Evolutionary conservation across 1,140 invertebrate species (phyloP), one percentile per base, ranked within the genome.

Genomic region (Penaeus indicus): DNA sequence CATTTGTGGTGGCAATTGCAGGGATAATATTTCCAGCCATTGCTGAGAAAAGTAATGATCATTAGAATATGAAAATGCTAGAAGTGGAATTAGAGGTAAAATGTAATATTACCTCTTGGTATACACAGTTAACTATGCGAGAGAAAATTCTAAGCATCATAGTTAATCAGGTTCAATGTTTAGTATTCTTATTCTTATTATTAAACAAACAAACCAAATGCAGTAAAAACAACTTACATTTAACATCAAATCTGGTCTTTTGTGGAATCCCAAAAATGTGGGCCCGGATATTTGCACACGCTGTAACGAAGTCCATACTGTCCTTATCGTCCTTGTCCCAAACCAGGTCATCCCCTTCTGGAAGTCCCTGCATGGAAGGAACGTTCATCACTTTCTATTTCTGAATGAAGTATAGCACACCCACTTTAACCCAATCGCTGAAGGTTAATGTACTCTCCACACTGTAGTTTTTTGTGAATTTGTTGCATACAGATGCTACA

Each of bases 1-100:
- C 98, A 92, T 99, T 99, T 5, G 98, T 99, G 5, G 98, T 99
- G 1, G 99, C 98, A 92, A 99, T 99, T 0, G 99, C 99, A 72
- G 99, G 98, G 92, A 99, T 99, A 89, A 99, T 99, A 92, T 95
- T 95, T 3, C 99, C 98, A 19, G 99, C 99, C 97, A 99, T 99
- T 47, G 98, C 97, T 98, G 92, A 90, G 93, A 93, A 83, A 91
- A 79, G 91, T 80, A 80, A 75, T 22, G 79, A 81, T 88, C 69
- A 75, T 87, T 77, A 85, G 60, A 84, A 78, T 62, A 19, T 25
- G 84, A 61, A 3, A 80, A 87, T 16, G 22, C n/a, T 85, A 25
- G 7, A 19, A 16, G 16, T 22, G 13, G 3, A 1, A 62, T 18
- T 42, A 21, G 8, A 67, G 69, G 47, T 47, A 47, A n/a, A n/a